These are phyloP conservation scores for Ctenoplectra terminalis DNA, from an alignment of 1,140 invertebrate species.

Conservation along the genomic window DNA sequence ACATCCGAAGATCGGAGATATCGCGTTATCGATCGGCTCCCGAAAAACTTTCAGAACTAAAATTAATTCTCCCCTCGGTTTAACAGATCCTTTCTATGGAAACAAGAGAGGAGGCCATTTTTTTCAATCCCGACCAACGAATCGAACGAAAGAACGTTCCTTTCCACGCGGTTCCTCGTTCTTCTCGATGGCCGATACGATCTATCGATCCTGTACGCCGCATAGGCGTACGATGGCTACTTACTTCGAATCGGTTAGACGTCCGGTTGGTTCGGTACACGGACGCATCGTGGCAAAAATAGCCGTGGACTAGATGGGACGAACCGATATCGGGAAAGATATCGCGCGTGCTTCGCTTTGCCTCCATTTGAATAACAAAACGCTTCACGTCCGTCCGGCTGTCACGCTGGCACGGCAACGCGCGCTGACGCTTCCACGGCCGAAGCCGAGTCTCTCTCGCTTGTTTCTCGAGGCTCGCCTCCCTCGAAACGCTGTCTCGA, in stretches of 20 bases:
- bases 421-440: constrained; percentile 47
- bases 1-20: neutral
- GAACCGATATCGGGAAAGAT: constrained; percentile 69
- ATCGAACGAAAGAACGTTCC: constrained; percentile 38
- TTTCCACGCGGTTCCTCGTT: constrained; percentile 37
- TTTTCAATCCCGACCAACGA: neutral
- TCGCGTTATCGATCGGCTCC: neutral
- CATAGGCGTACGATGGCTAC: constrained; percentile 41
- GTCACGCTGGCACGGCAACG: constrained; percentile 45
- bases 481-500: constrained; percentile 46
- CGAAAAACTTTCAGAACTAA: neutral
- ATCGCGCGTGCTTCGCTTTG: constrained; percentile 62
- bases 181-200: constrained; percentile 57
- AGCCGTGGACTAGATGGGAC: constrained; percentile 67
- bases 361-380: constrained; percentile 73
- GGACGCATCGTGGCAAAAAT: constrained; percentile 62
- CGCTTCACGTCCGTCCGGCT: constrained; percentile 61
- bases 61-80: constrained; percentile 14
- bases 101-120: neutral
- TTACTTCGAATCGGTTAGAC: constrained; percentile 47
- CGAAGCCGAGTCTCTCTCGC: neutral
- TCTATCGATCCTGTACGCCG: constrained; percentile 63
- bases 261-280: constrained; percentile 25
- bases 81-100: neutral
- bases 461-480: constrained; percentile 29